Evolutionary conservation across 2,113 vertebrate genomes (phyloP).

Genomic region (Eulacestoma nigropectus): DNA sequence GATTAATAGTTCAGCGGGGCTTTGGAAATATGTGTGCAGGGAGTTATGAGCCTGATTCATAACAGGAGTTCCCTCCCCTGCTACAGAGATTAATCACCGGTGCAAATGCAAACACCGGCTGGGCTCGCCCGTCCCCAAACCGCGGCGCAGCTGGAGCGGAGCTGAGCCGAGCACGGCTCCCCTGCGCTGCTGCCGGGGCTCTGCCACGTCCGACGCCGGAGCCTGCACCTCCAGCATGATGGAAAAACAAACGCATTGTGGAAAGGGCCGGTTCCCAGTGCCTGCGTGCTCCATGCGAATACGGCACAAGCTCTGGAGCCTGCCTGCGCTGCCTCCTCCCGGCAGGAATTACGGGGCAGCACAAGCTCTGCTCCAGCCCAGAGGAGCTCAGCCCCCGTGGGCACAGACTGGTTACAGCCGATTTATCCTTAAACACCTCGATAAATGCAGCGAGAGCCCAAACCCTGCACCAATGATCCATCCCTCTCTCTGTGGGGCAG

Average conservation of each 20-base stretch:
- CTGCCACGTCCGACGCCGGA: neutral
- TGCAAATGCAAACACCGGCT: neutral
- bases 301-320: neutral
- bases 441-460: neutral
- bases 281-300: fast-evolving
- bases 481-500: neutral
- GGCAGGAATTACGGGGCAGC: neutral
- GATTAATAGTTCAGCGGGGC: slow-evolving; percentile 25
- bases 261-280: neutral
- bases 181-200: neutral
- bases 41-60: slow-evolving; percentile 10
- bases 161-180: neutral
- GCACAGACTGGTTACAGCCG: neutral
- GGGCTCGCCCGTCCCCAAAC: neutral
- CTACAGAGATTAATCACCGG: neutral
- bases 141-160: neutral
- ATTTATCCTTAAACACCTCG: neutral
- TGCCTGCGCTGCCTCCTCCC: fast-evolving
- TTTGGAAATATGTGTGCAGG: neutral
- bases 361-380: neutral
- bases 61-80: slow-evolving; percentile 10
- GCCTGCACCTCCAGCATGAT: neutral
- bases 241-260: neutral
- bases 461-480: fast-evolving
- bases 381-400: fast-evolving